These are phyloP conservation scores for Phaetusa simplex DNA, from an alignment of 2,113 vertebrate species.

Conservation along the genomic window DNA sequence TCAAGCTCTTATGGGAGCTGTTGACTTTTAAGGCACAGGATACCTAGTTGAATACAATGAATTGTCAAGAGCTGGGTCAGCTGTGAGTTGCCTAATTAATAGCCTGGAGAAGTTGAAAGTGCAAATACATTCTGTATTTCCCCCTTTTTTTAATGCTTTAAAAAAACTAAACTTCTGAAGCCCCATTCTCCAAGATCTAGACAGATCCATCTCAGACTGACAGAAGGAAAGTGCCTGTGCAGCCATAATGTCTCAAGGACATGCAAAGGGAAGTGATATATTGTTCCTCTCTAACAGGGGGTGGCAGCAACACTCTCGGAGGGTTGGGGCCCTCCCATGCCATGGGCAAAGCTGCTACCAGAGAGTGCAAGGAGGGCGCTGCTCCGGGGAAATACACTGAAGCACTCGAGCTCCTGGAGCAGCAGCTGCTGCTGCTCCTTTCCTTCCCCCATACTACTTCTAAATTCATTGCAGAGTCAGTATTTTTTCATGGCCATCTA, in stretches of 20 bases:
- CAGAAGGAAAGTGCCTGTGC: not conserved
- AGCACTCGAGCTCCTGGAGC: too few relatives aligned
- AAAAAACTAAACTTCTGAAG: not conserved
- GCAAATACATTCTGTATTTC: not conserved
- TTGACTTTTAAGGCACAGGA: not conserved
- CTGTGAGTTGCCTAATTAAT: not conserved
- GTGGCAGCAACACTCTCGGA: too few relatives aligned
- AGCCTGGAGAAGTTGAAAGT: not conserved
- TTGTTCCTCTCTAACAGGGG: too few relatives aligned
- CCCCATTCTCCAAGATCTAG: not conserved
- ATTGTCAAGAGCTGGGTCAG: not conserved
- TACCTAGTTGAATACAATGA: not conserved
- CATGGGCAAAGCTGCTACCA: not conserved
- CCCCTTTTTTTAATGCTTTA: not conserved
- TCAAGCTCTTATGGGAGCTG: not conserved
- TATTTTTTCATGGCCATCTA: not conserved
- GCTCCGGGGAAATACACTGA: not conserved
- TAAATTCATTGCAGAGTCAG: not conserved
- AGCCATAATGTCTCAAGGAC: not conserved
- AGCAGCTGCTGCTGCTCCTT: not conserved
- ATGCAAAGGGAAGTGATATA: rapidly evolving
- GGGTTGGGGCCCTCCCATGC: not conserved
- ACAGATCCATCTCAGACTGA: not conserved
- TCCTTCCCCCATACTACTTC: too few relatives aligned
- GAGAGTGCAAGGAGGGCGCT: too few relatives aligned